These are phyloP conservation scores for Rhimphoctona megacephalus DNA, from an alignment of 2,888 invertebrate genomes.

Conservation along the genomic window DNA sequence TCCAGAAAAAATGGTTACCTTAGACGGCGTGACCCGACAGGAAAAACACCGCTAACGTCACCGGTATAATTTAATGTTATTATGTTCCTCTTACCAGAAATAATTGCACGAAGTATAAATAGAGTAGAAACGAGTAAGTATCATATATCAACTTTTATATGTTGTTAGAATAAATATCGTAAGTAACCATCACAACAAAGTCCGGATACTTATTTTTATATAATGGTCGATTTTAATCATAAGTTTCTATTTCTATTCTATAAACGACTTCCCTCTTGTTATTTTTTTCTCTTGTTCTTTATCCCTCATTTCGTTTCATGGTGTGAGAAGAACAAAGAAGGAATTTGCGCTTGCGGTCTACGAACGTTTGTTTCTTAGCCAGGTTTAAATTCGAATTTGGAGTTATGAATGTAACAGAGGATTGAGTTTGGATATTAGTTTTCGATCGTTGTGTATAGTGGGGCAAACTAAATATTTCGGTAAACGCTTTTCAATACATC, in stretches of 20 bases:
- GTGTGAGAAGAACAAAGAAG: neutral
- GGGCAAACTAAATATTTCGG: neutral
- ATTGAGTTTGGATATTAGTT: neutral
- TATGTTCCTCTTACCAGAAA: neutral
- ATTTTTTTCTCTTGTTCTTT: neutral
- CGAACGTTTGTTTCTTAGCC: neutral
- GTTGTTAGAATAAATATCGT: conserved; percentile 1
- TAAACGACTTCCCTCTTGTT: neutral
- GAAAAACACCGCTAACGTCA: neutral
- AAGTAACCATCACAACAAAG: neutral
- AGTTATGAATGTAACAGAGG: neutral
- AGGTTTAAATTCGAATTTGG: neutral
- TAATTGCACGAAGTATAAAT: neutral
- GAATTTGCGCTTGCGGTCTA: neutral
- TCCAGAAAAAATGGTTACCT: neutral
- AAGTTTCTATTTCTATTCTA: neutral
- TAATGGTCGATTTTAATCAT: neutral
- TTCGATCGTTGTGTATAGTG: neutral
- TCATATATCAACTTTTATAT: neutral
- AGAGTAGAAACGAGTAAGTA: neutral
- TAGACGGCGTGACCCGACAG: neutral
- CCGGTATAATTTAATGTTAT: conserved; percentile 8
- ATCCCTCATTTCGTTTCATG: neutral
- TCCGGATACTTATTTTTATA: neutral
- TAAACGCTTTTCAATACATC: neutral